phyloP scores from a whole-genome alignment of 1,140 invertebrate genomes.

The Chymomyza costata region DNA sequence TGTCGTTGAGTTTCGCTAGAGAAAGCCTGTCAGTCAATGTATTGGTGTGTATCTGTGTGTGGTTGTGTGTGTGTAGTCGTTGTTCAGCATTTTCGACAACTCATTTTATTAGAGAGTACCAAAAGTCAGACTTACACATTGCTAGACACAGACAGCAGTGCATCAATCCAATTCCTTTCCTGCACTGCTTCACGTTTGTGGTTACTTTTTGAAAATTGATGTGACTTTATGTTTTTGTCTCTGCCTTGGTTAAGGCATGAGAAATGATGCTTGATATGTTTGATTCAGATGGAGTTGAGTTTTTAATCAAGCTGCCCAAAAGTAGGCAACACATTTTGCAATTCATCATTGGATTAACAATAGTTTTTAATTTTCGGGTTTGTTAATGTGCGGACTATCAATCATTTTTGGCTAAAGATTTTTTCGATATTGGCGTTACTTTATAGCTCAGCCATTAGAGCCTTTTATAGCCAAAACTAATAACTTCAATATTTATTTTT shows the following conservation, averaged over 20 bases:
- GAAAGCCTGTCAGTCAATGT: constrained; percentile 55
- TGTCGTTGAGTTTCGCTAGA: constrained; percentile 7
- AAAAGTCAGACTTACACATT: constrained; percentile 12
- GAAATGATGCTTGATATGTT: constrained; percentile 58
- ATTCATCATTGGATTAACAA: too few relatives aligned
- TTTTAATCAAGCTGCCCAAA: constrained; percentile 15
- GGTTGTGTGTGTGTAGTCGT: constrained; percentile 2
- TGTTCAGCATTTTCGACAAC: constrained; percentile 61
- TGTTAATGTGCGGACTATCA: too few relatives aligned
- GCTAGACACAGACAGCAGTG: background rate
- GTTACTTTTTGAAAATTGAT: constrained; percentile 58
- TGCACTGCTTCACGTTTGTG: constrained; percentile 60
- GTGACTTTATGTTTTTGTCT: constrained; percentile 45
- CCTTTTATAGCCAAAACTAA: too few relatives aligned
- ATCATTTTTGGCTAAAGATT: too few relatives aligned
- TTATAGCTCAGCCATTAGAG: too few relatives aligned
- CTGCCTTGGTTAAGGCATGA: constrained; percentile 24
- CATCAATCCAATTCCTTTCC: too few relatives aligned
- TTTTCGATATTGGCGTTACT: too few relatives aligned
- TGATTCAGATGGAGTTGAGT: constrained; percentile 25
- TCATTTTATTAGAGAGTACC: constrained; percentile 59
- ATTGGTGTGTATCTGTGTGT: constrained; percentile 26
- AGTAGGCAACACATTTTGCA: constrained; percentile 2
- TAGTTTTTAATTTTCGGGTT: too few relatives aligned
- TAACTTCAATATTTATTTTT: too few relatives aligned